phyloP scores from a whole-genome alignment of 1,140 invertebrate species.

The Pseudomyrmex sp. region DNA sequence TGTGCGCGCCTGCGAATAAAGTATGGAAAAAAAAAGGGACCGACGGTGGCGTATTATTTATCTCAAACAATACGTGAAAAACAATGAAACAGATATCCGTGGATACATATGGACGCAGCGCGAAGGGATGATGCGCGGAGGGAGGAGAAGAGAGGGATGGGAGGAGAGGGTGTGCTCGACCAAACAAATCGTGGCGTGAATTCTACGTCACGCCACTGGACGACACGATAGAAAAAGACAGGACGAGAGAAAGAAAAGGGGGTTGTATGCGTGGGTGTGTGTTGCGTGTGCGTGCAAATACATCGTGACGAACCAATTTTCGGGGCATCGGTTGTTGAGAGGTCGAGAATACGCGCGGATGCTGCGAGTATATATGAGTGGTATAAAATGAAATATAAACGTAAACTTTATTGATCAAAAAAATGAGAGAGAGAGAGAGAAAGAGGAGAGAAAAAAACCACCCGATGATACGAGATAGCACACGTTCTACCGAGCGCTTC shows the following conservation, averaged over 20 bases:
- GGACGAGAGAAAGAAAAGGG: neutral
- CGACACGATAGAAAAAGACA: neutral
- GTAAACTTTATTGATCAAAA: constrained; percentile 58
- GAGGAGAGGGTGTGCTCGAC: constrained; percentile 30
- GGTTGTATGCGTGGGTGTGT: neutral
- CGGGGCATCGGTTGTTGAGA: constrained; percentile 56
- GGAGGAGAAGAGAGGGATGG: neutral
- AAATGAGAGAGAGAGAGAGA: constrained; percentile 5
- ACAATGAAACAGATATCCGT: constrained; percentile 65
- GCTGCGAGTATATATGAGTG: constrained; percentile 42
- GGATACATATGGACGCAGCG: constrained; percentile 48
- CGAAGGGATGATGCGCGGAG: constrained; percentile 26
- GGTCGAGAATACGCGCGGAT: constrained; percentile 44
- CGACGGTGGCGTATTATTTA: constrained; percentile 60
- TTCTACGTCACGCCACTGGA: constrained; percentile 45
- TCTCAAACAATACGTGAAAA: constrained; percentile 65
- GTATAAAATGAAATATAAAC: constrained; percentile 58
- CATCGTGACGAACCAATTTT: constrained; percentile 57
- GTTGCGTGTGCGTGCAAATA: constrained; percentile 22
- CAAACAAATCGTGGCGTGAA: constrained; percentile 61
- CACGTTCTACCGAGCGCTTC: neutral
- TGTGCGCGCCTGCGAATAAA: constrained; percentile 47
- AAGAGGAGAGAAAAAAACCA: neutral
- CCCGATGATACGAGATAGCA: neutral
- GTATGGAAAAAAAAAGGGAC: constrained; percentile 50